Evolutionary conservation across 2,888 invertebrate species (phyloP).

Genomic region (Cerastoderma edule): DNA sequence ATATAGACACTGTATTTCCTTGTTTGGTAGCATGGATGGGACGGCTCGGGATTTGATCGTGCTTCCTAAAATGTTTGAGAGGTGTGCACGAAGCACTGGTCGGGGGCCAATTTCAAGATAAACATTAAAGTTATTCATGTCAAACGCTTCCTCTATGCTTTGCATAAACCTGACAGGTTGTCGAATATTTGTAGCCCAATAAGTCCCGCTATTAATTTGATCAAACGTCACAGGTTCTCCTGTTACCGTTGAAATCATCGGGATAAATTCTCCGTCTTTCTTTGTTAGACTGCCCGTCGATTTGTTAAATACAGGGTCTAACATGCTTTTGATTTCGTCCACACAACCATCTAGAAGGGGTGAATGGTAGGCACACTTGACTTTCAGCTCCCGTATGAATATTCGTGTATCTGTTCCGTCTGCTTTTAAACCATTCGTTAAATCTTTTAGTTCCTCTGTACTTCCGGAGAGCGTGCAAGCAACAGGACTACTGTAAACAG

Average conservation of each 20-base stretch:
- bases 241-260: slow-evolving; percentile 64
- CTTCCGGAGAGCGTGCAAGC: slow-evolving; percentile 31
- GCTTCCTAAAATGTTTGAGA: slow-evolving; percentile 21
- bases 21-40: slow-evolving; percentile 5
- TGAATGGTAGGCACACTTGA: slow-evolving; percentile 32
- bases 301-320: not conserved
- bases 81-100: slow-evolving; percentile 32
- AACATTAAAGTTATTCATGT: slow-evolving; percentile 9
- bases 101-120: slow-evolving; percentile 50
- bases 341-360: slow-evolving; percentile 5
- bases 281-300: not conserved
- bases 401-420: not conserved
- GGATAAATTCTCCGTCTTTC: not conserved
- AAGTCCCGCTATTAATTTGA: slow-evolving; percentile 49
- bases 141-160: slow-evolving; percentile 34
- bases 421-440: not conserved
- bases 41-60: not conserved
- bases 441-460: not conserved
- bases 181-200: slow-evolving; percentile 69
- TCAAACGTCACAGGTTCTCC: slow-evolving; percentile 32
- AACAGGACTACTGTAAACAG: slow-evolving; percentile 32
- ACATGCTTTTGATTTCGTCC: not conserved
- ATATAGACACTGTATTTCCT: not conserved
- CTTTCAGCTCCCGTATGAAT: slow-evolving; percentile 11
- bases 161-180: slow-evolving; percentile 65